Evolutionary conservation across 1,140 invertebrate species (phyloP), one percentile per base, ranked within the genome.

Genomic region (Hesperophylax magnus): DNA sequence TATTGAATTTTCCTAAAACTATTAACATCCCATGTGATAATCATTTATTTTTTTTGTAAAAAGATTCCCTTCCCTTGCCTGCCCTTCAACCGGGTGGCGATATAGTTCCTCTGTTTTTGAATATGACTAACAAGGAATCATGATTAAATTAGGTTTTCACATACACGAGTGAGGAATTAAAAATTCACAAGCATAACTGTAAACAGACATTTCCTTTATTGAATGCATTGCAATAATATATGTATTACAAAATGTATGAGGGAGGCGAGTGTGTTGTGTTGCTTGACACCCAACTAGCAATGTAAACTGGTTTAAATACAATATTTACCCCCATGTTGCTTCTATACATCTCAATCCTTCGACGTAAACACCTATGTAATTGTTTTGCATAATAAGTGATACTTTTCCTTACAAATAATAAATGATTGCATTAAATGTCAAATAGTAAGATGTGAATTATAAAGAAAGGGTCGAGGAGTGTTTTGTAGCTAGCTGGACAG

Each of bases 201-300:
- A 80, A 80, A 80, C 71, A 80, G 79, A 80, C 79, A 80, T 80
- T 80, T 71, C 79, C 74, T 80, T 80, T 76, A 76, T 80, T 80
- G 72, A 79, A 80, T 76, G 79, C 79, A 80, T 77, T 76, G 79
- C 79, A 76, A 67, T 80, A 67, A 80, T 76, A 18, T 65, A 22
- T 34, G 8, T 14, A 78, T 79, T 79, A 79, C 78, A 79, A 79
- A 65, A 74, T 18, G 27, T 65, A 53, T 52, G 3, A 72, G 69
- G 69, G 18, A 34, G 65, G n/a, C 0, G 17, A 2, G 17, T 1
- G 24, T 3, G 63, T 0, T 3, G 14, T 11, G 34, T n/a, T 47
- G 8, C 39, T 47, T 39, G 34, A 7, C 27, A 69, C n/a, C n/a
- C 17, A 11, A 39, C 63, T 39, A 18, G 7, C 1, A 18, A 47